These are phyloP conservation scores for Leptinotarsa undecemlineata DNA, from an alignment of 1,140 invertebrate species.

Conservation along the genomic window DNA sequence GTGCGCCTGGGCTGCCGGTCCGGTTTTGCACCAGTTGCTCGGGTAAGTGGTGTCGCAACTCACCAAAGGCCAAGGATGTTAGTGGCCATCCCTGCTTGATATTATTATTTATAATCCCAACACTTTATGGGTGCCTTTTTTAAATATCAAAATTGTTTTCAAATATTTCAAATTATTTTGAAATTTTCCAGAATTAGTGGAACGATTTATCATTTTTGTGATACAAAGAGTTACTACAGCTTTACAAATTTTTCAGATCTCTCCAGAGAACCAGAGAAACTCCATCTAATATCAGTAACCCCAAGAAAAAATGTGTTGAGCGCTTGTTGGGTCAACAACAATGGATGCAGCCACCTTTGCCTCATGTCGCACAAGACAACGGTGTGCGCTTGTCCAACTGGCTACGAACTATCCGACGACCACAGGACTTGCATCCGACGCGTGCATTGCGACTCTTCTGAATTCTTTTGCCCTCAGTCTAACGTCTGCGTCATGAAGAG, in stretches of 20 bases:
- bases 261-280: slow-evolving; percentile 37
- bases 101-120: too few species aligned
- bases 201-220: too few species aligned
- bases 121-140: too few species aligned
- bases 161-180: too few species aligned
- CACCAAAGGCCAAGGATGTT: too few species aligned
- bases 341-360: slow-evolving; percentile 77
- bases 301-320: slow-evolving; percentile 53
- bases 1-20: too few species aligned
- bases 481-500: slow-evolving; percentile 65
- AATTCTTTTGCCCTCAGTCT: slow-evolving; percentile 63
- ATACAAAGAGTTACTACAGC: too few species aligned
- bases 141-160: too few species aligned
- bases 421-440: slow-evolving; percentile 60
- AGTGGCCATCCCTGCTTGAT: too few species aligned
- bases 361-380: slow-evolving; percentile 51
- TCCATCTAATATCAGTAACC: slow-evolving; percentile 45
- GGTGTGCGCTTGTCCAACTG: slow-evolving; percentile 65
- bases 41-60: too few species aligned
- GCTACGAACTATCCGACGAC: slow-evolving; percentile 58
- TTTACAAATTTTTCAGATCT: slow-evolving; percentile 39
- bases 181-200: too few species aligned
- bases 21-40: too few species aligned
- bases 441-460: slow-evolving; percentile 56
- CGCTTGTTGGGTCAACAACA: slow-evolving; percentile 66